These are phyloP conservation scores for Nemurella pictetii DNA, from an alignment of 2,888 invertebrate species.

Conservation along the genomic window DNA sequence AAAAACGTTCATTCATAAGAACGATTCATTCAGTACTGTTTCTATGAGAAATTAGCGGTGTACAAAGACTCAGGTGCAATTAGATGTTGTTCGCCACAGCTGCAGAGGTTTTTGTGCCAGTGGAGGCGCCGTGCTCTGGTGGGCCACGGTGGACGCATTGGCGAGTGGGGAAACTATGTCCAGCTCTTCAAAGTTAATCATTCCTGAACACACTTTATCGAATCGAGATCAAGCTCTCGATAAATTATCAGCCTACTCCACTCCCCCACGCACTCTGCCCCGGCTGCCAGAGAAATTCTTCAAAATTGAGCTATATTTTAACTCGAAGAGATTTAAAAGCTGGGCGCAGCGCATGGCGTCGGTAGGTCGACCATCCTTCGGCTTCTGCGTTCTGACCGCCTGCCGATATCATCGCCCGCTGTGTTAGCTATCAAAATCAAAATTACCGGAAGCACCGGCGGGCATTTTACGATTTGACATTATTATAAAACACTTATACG, in stretches of 20 bases:
- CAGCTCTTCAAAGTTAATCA: not conserved
- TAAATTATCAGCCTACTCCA: not conserved
- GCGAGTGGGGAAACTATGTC: not conserved
- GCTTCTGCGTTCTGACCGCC: not conserved
- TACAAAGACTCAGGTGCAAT: not conserved
- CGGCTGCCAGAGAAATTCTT: not conserved
- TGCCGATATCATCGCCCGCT: not conserved
- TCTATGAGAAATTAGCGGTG: not conserved
- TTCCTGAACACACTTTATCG: not conserved
- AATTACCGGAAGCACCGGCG: constrained; percentile 25
- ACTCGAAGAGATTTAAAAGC: not conserved
- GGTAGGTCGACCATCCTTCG: not conserved
- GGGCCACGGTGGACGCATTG: no score
- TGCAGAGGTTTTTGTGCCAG: not conserved
- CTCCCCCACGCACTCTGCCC: not conserved
- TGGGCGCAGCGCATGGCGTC: not conserved
- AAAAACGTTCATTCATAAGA: constrained; percentile 15
- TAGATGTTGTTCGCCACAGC: not conserved
- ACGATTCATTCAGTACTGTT: constrained; percentile 12
- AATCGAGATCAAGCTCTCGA: not conserved
- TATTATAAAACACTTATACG: constrained; percentile 29
- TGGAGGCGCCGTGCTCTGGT: not conserved
- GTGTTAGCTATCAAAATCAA: not conserved
- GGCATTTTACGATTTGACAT: constrained; percentile 24
- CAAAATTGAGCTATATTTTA: not conserved